Conservation (phyloP, 2,888 invertebrate species). For the Phaedon cochleariae region DNA sequence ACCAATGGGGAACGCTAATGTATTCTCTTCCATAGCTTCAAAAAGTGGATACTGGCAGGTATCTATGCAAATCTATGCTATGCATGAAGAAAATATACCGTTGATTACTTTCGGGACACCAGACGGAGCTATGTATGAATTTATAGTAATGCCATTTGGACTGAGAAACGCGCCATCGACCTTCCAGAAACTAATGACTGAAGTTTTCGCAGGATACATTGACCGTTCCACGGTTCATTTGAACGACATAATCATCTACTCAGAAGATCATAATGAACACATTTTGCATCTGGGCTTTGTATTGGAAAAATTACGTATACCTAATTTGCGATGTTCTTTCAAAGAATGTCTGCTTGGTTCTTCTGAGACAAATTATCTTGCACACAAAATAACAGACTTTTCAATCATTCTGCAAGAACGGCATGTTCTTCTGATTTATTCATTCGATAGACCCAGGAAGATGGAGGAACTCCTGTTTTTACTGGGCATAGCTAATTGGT, state of each 20-base stretch:
- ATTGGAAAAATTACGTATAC: neutral
- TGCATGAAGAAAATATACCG: no score
- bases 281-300: neutral
- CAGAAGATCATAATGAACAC: neutral
- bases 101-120: neutral
- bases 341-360: neutral
- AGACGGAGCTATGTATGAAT: neutral
- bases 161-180: neutral
- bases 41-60: slow-evolving; percentile 17
- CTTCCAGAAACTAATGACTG: neutral
- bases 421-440: neutral
- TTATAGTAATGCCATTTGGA: neutral
- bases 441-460: neutral
- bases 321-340: neutral
- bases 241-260: neutral
- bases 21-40: slow-evolving; percentile 16
- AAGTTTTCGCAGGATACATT: neutral
- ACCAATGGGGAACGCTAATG: no score
- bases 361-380: neutral
- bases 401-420: neutral
- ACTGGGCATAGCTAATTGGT: neutral
- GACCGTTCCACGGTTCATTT: neutral
- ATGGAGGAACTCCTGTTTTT: neutral
- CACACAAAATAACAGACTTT: neutral
- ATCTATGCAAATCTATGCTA: no score